A percentile compares a stretch with the other conserved stretches of the same genome.
phyloP scores from a whole-genome alignment of 2,888 invertebrate species.

The Dynastes grantii region DNA sequence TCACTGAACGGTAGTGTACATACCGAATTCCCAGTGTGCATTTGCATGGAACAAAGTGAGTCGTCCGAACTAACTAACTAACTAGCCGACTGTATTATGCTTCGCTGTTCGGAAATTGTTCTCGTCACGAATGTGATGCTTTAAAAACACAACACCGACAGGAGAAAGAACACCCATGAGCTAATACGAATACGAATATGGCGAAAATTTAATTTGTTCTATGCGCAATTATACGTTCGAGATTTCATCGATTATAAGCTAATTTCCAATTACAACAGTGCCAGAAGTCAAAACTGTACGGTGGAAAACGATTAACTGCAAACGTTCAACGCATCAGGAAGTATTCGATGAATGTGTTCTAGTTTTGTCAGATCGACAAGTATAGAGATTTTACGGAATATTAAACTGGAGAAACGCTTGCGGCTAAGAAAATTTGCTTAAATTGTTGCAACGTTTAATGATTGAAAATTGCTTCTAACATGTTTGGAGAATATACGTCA shows the following conservation, averaged over 20 bases:
- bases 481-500: not conserved
- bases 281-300: constrained; percentile 35
- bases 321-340: constrained; percentile 14
- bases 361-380: constrained; percentile 2
- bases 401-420: not conserved
- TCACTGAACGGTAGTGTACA: not conserved
- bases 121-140: constrained; percentile 31
- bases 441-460: constrained; percentile 6
- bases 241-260: constrained; percentile 35
- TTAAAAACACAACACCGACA: not conserved
- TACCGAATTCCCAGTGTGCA: constrained; percentile 14
- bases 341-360: constrained; percentile 15
- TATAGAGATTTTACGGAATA: not conserved
- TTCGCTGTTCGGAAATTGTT: constrained; percentile 36
- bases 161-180: constrained; percentile 39
- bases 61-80: constrained; percentile 30
- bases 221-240: constrained; percentile 20
- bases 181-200: constrained; percentile 32
- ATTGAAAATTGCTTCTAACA: constrained; percentile 2
- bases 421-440: not conserved
- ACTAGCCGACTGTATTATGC: constrained; percentile 20
- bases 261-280: constrained; percentile 37
- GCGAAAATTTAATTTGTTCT: constrained; percentile 36
- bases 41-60: constrained; percentile 37
- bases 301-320: not conserved